Percentiles rank a stretch among this genome's conserved stretches.
These are phyloP conservation scores for Sepioteuthis lessoniana DNA, from an alignment of 2,888 invertebrate species.

Conservation along the genomic window DNA sequence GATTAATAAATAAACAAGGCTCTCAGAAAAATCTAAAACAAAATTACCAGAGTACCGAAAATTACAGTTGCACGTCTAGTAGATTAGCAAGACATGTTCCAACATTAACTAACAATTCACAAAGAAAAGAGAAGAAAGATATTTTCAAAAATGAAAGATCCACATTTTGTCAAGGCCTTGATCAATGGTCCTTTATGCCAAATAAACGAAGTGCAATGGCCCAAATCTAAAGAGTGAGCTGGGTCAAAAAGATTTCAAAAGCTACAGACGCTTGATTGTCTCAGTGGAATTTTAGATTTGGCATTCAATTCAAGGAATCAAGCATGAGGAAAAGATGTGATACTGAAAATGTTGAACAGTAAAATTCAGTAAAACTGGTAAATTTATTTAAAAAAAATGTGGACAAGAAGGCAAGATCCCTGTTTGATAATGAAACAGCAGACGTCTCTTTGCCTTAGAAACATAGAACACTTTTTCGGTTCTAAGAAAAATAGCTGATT, in stretches of 20 bases:
- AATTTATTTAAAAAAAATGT: background rate
- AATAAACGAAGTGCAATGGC: background rate
- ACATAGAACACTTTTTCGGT: too few species aligned
- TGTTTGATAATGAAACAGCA: background rate
- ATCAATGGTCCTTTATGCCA: background rate
- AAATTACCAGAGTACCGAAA: background rate
- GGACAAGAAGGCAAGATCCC: background rate
- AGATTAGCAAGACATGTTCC: background rate
- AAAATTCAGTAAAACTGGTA: background rate
- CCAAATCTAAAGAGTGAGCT: background rate
- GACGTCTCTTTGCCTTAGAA: too few species aligned
- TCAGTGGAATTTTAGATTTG: background rate
- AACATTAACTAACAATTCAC: background rate
- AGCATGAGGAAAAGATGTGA: background rate
- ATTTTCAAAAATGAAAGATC: background rate
- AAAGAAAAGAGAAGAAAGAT: background rate
- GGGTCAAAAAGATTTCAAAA: background rate
- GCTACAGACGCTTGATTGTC: background rate
- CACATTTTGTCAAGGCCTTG: background rate
- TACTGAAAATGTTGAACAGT: background rate
- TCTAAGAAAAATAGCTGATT: too few species aligned
- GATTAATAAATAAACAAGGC: too few species aligned
- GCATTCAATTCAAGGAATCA: background rate
- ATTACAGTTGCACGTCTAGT: background rate
- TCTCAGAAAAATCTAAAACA: too few species aligned